Percentiles rank a stretch among this genome's conserved stretches.
Conservation (phyloP, 2,888 invertebrate species). For the Stictocephala bisonia region DNA sequence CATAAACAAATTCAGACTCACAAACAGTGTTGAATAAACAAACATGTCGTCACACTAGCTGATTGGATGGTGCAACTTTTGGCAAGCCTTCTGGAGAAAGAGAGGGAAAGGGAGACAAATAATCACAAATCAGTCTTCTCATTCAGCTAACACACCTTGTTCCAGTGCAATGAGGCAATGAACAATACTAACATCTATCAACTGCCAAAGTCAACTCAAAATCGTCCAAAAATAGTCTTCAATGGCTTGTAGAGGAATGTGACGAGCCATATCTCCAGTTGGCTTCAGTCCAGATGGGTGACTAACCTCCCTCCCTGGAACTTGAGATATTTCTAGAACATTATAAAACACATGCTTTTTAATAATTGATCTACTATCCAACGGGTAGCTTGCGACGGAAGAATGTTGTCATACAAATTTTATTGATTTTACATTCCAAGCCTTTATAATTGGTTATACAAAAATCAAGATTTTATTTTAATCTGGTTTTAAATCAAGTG, state of each 20-base stretch:
- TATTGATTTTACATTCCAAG: no score
- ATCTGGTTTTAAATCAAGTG: no score
- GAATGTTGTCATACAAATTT: no score
- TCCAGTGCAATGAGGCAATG: not conserved
- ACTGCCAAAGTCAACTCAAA: not conserved
- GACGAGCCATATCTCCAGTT: constrained; percentile 19
- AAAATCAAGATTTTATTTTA: no score
- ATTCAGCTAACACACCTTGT: constrained; percentile 18
- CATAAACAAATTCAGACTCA: constrained; percentile 25
- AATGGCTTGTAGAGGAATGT: constrained; percentile 14
- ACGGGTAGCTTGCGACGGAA: no score
- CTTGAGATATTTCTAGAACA: constrained; percentile 27
- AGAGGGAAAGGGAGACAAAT: not conserved
- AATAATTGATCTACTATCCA: no score
- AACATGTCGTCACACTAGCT: not conserved
- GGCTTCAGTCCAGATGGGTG: not conserved
- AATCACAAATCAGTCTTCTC: constrained; percentile 21
- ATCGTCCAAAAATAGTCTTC: constrained; percentile 30
- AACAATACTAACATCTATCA: not conserved
- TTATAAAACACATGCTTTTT: no score
- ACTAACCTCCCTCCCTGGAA: not conserved
- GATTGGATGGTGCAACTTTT: constrained; percentile 4
- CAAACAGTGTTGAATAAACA: constrained; percentile 7
- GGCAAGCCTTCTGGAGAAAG: not conserved
- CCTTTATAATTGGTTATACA: no score